phyloP scores from a whole-genome alignment of 2,113 vertebrate genomes.

The Leptocoma aspasia region DNA sequence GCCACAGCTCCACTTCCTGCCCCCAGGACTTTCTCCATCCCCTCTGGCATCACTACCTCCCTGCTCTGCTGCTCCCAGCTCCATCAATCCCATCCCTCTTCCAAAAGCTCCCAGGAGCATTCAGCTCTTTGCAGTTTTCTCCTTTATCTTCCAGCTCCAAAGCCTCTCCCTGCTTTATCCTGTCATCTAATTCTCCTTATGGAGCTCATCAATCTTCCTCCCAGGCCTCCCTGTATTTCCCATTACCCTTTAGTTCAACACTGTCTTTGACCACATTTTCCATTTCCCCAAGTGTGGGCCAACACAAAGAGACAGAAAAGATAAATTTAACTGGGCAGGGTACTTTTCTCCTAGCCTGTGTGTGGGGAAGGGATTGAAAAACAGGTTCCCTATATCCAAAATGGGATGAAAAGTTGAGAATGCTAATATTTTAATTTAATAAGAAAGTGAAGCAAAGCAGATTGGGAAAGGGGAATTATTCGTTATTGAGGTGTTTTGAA shows the following conservation, averaged over 20 bases:
- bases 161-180: neutral
- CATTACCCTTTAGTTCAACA: neutral
- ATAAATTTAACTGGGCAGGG: neutral
- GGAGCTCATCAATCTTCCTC: neutral
- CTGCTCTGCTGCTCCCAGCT: neutral
- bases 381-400: neutral
- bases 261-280: neutral
- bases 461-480: neutral
- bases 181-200: neutral
- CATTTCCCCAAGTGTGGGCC: neutral
- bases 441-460: neutral
- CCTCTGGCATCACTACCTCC: rapidly evolving
- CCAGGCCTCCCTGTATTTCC: neutral
- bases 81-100: neutral
- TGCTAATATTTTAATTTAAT: neutral
- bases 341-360: neutral
- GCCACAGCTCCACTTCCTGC: neutral
- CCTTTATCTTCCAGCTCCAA: neutral
- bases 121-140: neutral
- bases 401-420: neutral
- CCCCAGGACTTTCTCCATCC: neutral
- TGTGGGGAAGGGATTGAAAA: neutral
- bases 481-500: neutral
- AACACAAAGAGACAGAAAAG: neutral
- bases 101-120: neutral